Evolutionary conservation across 2,888 invertebrate genomes (phyloP), one percentile per base, ranked within the genome.

Genomic region (Emesis furor): DNA sequence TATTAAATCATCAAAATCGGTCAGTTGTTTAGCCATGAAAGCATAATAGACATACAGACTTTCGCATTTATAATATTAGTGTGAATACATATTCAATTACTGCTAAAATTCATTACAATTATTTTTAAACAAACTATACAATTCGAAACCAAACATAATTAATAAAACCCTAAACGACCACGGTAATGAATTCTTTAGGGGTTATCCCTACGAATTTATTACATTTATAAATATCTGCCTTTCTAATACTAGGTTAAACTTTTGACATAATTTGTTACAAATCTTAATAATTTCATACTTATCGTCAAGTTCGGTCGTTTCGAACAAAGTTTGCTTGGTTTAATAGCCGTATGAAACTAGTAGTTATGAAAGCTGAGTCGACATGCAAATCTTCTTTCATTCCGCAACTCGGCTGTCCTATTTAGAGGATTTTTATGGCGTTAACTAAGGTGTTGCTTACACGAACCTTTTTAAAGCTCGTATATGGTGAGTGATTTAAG

Each of bases 291-390:
- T 93, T 94, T 92, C 91, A 90, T 90, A 90, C 92, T 92, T 92
- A 92, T 92, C 92, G 92, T 92, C 91, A 92, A 94, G 92, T 94
- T 93, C 85, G 92, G 91, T 93, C 93, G 92, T 93, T 94, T 83
- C 81, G 88, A 90, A 91, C 91, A 89, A 94, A 94, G 92, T 93
- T 94, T 87, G 88, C 87, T 90, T 91, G 92, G 92, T 94, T 94
- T 94, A 93, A 93, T 90, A 92, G 94, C 92, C 92, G 92, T 93
- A 94, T 93, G 94, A 94, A 91, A 91, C 90, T 91, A 91, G 95
- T 95, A 96, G 94, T 95, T 94, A 95, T 93, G 93, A 94, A 94
- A 95, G 94, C 94, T 90, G 92, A 95, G 94, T 95, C 95, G 94
- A 94, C 94, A 95, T 95, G 95, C 94, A 96, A 96, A 95, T 96